Evolutionary conservation across 2,113 vertebrate genomes (phyloP), one percentile per base, ranked within the genome.

Genomic region (Chaetops frenatus): DNA sequence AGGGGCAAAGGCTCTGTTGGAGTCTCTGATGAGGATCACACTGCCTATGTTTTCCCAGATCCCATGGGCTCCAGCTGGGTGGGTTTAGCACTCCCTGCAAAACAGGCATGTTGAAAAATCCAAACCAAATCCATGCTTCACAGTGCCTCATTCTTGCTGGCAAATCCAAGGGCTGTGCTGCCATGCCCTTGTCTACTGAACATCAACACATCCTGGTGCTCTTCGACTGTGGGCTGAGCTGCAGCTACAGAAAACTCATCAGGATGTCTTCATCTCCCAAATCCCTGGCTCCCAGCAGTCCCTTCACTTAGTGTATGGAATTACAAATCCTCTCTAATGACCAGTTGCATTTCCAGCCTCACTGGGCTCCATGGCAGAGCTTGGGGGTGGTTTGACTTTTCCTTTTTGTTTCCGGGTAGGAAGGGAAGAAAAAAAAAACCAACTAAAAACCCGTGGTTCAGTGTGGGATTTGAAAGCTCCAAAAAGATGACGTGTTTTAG

Each of bases 341-440:
- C 25, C 22, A 9, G 38, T 50, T 89, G 48, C 6, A 2, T 81
- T 91, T 83, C 77, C 60, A 76, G 53, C 17, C 77, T 67, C 3
- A 0, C 35, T 45, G 25, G 40, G 17, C 29, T 83, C 45, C 24
- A 2, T 15, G 40, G 50, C 72, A 94, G 67, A 91, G 35, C 29
- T 65, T 56, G 29, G n/a, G 20, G 4, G 6, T 13, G 6, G 25
- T 27, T 86, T 67, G 53, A 12, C 27, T 90, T 74, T 60, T 61
- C 33, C 33, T 84, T n/a, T n/a, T n/a, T n/a, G n/a, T n/a, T n/a
- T n/a, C n/a, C n/a, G n/a, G n/a, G n/a, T n/a, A n/a, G n/a, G 40
- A 53, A 82, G 22, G 4, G 4, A 1, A 6, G 31, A 8, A 50
- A 48, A 31, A 48, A n/a, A 44, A n/a, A 8, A 1, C 1, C 4